phyloP scores from a whole-genome alignment of 2,113 vertebrate species.

The Trichomycterus rosablanca region DNA sequence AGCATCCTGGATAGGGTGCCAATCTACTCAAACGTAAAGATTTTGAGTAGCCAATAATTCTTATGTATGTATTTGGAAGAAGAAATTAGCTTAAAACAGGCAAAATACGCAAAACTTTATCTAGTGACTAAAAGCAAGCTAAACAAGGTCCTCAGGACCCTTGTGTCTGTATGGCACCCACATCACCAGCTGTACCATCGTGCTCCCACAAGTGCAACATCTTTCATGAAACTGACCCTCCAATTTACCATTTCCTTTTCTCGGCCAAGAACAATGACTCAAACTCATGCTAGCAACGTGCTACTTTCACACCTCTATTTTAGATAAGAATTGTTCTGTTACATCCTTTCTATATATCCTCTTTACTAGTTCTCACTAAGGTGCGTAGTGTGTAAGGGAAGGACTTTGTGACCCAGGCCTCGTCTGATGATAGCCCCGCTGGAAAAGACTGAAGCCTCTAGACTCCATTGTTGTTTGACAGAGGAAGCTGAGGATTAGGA shows the following conservation, averaged over 20 bases:
- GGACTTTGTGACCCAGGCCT: slow-evolving; percentile 67
- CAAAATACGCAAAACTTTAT: too few relatives aligned
- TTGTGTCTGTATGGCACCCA: too few relatives aligned
- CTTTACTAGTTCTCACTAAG: slow-evolving; percentile 30
- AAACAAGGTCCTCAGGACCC: too few relatives aligned
- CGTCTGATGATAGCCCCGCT: slow-evolving; percentile 61
- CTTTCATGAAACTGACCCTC: neutral
- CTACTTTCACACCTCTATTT: slow-evolving; percentile 21
- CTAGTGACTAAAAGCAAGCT: too few relatives aligned
- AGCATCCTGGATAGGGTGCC: too few relatives aligned
- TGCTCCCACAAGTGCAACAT: too few relatives aligned
- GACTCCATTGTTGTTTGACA: slow-evolving; percentile 71
- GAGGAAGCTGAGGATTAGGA: slow-evolving; percentile 81
- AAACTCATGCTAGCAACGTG: neutral
- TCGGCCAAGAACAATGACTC: neutral
- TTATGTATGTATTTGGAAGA: too few relatives aligned
- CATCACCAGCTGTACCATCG: too few relatives aligned
- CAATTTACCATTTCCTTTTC: slow-evolving; percentile 24
- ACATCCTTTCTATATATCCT: slow-evolving; percentile 12
- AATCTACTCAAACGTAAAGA: too few relatives aligned
- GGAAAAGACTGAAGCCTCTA: slow-evolving; percentile 73
- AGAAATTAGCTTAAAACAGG: too few relatives aligned
- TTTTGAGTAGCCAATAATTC: too few relatives aligned
- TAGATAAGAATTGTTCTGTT: slow-evolving; percentile 10
- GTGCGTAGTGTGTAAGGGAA: slow-evolving; percentile 29